Base-by-base conservation (phyloP, 2,797 vertebrate genomes). In the Sebastes trivittatus region DNA sequence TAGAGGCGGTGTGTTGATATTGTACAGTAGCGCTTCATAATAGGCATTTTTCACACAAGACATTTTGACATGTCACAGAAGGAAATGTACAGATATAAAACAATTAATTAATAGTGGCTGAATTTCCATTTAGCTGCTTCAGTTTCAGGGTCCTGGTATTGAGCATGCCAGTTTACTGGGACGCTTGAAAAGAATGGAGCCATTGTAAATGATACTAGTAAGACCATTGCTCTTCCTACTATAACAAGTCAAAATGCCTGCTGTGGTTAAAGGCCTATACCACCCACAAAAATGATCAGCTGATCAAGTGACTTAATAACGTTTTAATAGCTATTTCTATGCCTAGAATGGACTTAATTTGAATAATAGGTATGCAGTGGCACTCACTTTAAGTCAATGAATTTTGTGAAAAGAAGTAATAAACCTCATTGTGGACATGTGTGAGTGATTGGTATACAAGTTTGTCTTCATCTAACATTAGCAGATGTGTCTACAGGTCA, bases 341-440 rank as follows among this genome's bases (percentile, higher is more conserved):
- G 59, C n/a, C 56, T 65, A 42, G 18, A 52, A 27, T 46, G 46
- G 30, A 54, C 32, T 11, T 32, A 3, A 5, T 64, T 71, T 72
- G 55, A 75, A 14, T 56, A 49, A 49, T 54, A 46, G 55, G 30
- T 75, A 42, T 80, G 46, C n/a, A 62, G 29, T 36, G 54, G 14
- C 76, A 72, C 29, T 38, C 55, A 78, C 42, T 42, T 75, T 30
- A 61, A 38, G 38, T 84, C 10, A 38, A 11, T 67, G 11, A 68
- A 56, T 82, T 58, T 71, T 76, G 70, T 86, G 54, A 77, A 67
- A 64, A 74, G 8, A 23, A n/a, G n/a, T n/a, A 38, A 91, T 86
- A 88, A 84, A 83, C 55, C 54, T 79, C 58, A 61, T 80, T 82
- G 59, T 89, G 73, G 76, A 90, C 20, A 52, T 63, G 72, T 60